phyloP scores from a whole-genome alignment of 2,797 vertebrate species.

The Brotula barbata region DNA sequence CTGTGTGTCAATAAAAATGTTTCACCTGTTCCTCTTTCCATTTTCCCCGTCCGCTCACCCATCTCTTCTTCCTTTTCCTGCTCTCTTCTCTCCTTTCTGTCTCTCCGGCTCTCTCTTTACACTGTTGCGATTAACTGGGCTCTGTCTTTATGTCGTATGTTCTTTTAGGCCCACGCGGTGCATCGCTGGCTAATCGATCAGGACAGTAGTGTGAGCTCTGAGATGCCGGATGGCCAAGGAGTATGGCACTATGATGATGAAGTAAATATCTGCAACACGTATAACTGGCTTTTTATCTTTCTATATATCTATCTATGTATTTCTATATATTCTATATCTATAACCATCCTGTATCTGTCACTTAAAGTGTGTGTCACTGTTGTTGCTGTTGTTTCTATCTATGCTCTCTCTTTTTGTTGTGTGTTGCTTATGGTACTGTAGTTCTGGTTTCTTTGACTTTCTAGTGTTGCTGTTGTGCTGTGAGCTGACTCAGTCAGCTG shows the following conservation, averaged over 20 bases:
- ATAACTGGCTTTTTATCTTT: constrained; percentile 79
- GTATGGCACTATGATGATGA: constrained; percentile 88
- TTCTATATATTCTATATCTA: constrained; percentile 73
- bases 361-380: constrained; percentile 77
- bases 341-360: constrained; percentile 78
- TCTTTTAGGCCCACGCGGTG: constrained; percentile 85
- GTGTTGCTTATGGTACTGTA: constrained; percentile 77
- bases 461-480: constrained; percentile 79
- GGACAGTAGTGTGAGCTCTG: constrained; percentile 88
- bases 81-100: constrained; percentile 37
- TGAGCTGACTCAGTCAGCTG: constrained; percentile 76
- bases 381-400: constrained; percentile 74
- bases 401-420: constrained; percentile 69
- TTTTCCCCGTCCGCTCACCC: constrained; percentile 22
- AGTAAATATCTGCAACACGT: constrained; percentile 88
- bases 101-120: constrained; percentile 53
- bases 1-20: constrained; percentile 38
- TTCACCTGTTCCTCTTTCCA: background rate
- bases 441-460: constrained; percentile 78
- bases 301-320: constrained; percentile 64
- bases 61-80: background rate
- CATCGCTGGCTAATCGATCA: constrained; percentile 89
- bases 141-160: constrained; percentile 86
- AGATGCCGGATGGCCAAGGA: constrained; percentile 86
- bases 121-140: constrained; percentile 79